phyloP scores from a whole-genome alignment of 2,888 invertebrate genomes.

The Scaptodrosophila latifasciaeformis region DNA sequence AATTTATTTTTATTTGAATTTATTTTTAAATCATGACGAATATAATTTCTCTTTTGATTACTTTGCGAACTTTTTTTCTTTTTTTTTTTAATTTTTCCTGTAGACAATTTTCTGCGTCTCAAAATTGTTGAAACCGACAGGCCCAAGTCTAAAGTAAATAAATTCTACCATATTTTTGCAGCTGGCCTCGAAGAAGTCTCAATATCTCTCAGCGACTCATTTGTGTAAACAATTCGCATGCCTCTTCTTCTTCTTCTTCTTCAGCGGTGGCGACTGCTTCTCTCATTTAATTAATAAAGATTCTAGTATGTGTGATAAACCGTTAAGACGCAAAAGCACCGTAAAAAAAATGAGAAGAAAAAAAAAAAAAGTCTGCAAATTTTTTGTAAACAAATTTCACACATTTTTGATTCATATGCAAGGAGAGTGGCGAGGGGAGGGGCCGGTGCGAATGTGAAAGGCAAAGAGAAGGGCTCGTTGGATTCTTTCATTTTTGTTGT shows the following conservation, averaged over 20 bases:
- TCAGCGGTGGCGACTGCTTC: too few species aligned
- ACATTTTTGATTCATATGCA: too few species aligned
- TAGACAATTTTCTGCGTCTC: conserved; percentile 4
- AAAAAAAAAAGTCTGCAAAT: conserved; percentile 9
- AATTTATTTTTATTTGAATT: conserved; percentile 18
- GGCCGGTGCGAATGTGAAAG: too few species aligned
- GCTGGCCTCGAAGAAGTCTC: conserved; percentile 35
- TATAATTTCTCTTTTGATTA: too few species aligned
- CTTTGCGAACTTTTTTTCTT: too few species aligned
- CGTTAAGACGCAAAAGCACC: conserved; percentile 42
- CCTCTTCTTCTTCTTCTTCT: conserved; percentile 31
- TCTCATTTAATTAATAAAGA: conserved; percentile 50
- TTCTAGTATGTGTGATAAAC: conserved; percentile 14
- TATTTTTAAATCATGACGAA: conserved; percentile 5
- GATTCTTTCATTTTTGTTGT: too few species aligned
- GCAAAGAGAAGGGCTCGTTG: too few species aligned
- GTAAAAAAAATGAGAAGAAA: conserved; percentile 20
- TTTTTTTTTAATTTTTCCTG: too few species aligned
- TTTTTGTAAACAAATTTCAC: conserved; percentile 37
- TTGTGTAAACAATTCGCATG: conserved; percentile 39
- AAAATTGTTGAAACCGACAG: conserved; percentile 11
- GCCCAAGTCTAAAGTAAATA: conserved; percentile 31
- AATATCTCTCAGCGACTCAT: background rate
- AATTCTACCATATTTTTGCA: conserved; percentile 43
- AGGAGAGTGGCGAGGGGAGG: too few species aligned